Evolutionary conservation across 2,113 vertebrate species (phyloP), one percentile per base, ranked within the genome.

Genomic region (Mohoua ochrocephala): DNA sequence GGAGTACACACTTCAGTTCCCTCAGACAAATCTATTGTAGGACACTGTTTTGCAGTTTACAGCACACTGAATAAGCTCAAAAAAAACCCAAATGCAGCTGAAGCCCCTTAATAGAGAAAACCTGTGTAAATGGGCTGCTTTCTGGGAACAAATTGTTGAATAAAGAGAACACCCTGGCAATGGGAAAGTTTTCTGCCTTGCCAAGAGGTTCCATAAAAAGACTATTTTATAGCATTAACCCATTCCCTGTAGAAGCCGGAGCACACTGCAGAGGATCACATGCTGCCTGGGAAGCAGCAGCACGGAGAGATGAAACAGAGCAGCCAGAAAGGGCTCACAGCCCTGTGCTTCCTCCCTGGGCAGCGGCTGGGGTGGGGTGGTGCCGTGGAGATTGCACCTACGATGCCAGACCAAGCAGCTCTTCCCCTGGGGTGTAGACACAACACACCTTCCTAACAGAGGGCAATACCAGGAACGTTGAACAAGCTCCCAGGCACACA

Each of bases 61-160:
- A 93, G 69, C 39, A 70, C 87, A 61, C 27, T 37, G 5, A 93
- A 84, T 89, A 94, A 94, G 79, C 92, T 84, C 59, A 64, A 92
- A 95, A 97, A 94, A 94, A 75, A 33, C 96, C 82, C 89, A 91
- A 94, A 93, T 56, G 77, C 91, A 96, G 87, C 90, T 95, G 93
- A 97, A 97, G 49, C 16, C 61, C 70, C 78, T 97, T 97, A 97
- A 96, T 65, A 96, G 95, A 96, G 93, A 97, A 94, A 96, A 92
- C 81, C 87, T 97, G 94, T 60, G 84, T 96, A 96, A 96, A 97
- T 56, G 82, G 70, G 78, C 96, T 93, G 90, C 96, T 96, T 97
- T 97, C 96, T 85, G 96, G 85, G 47, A 63, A 33, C 92, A 96
- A 91, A 92, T 64, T 92, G 95, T 77, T 94, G 81, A 88, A 86